Evolutionary conservation across 2,797 vertebrate genomes (phyloP).

Genomic region (Xenopus petersii): DNA sequence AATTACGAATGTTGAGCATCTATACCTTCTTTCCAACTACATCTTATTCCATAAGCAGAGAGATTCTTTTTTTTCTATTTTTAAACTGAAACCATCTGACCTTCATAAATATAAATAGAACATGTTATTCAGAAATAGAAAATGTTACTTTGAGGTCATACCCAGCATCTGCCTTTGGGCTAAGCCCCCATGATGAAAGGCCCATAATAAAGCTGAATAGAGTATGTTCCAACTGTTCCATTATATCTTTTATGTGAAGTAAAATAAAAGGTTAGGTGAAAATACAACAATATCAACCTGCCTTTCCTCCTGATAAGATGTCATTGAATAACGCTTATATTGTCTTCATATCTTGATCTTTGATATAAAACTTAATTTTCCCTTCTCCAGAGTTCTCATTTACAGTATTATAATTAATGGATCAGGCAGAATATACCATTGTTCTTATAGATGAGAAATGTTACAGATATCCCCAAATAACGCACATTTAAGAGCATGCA

Average conservation of each 20-base stretch:
- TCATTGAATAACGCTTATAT: not conserved
- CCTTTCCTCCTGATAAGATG: not conserved
- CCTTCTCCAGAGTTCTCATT: not conserved
- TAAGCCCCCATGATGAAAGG: too few relatives aligned
- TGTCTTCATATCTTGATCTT: not conserved
- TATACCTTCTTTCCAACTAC: too few relatives aligned
- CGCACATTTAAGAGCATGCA: conserved; percentile 6
- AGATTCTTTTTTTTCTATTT: too few relatives aligned
- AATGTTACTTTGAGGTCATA: too few relatives aligned
- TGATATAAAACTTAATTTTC: not conserved
- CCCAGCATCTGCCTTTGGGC: too few relatives aligned
- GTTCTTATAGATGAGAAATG: conserved; percentile 6
- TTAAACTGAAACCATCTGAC: too few relatives aligned
- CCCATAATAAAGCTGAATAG: not conserved
- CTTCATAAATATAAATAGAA: too few relatives aligned
- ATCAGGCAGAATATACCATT: not conserved
- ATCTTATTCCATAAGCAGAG: too few relatives aligned
- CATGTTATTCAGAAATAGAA: too few relatives aligned
- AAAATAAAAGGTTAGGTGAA: not conserved
- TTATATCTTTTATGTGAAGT: not conserved
- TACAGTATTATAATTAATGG: conserved; percentile 6
- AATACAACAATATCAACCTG: not conserved
- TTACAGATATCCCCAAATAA: conserved; percentile 11
- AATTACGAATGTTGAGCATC: too few relatives aligned
- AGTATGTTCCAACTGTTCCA: not conserved